Evolutionary conservation across 2,888 invertebrate genomes (phyloP), one percentile per base, ranked within the genome.

Genomic region (Agrilus cyanescens): DNA sequence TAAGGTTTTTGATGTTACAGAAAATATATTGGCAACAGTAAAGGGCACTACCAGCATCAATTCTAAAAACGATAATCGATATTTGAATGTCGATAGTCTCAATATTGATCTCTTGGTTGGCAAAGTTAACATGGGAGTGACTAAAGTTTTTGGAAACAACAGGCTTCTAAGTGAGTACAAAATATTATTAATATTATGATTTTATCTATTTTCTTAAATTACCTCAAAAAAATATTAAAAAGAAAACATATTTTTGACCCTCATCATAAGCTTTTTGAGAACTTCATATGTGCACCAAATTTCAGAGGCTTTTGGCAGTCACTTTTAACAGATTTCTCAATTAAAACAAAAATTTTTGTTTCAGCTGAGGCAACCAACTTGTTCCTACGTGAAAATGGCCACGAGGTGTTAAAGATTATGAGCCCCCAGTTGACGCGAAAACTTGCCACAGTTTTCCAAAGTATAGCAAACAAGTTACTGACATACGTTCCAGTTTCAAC

Each of bases 361-460:
- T 31, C 57, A 82, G 82, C 77, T 50, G 79, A 82, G 62, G 82
- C 82, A 12, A 82, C 78, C 6, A 82, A 82, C 59, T 66, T 82
- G 37, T 82, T 82, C 57, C 69, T 82, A 29, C 69, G 76, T 38
- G 80, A 82, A 56, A 81, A 82, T 56, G 80, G 80, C 0, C 73
- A 75, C 45, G 75, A 82, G 61, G 80, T 82, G 1, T 62, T 82
- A 44, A 76, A 78, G 56, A 74, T 74, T 4, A 82, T 82, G 82
- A 74, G 75, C 55, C 75, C 78, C 1, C 81, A 82, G 55, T 61
- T 82, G 46, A 74, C 76, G 52, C 73, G 70, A 55, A 80, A 82
- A 60, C 61, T 82, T 41, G 74, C 80, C 2, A 61, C 60, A 12
- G 71, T 80, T 35, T 81, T 82, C 58, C 71, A 73, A 48, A 72